phyloP scores from a whole-genome alignment of 2,113 vertebrate genomes.

The Glaucidium brasilianum region DNA sequence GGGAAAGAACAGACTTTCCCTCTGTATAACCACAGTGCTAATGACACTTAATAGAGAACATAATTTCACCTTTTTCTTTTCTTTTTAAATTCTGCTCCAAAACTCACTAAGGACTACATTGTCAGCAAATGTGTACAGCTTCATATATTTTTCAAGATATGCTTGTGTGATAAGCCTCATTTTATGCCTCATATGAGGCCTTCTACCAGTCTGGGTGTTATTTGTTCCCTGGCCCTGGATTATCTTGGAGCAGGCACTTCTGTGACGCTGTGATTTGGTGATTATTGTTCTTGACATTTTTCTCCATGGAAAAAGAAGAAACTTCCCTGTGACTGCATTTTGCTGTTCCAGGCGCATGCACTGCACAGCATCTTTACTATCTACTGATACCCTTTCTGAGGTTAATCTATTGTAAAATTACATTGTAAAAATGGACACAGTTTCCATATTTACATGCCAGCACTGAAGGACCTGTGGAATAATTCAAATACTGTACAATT shows the following conservation, averaged over 20 bases:
- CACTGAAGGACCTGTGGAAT: constrained; percentile 16
- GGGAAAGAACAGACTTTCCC: constrained; percentile 31
- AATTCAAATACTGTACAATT: constrained; percentile 42
- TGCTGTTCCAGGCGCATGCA: constrained; percentile 20
- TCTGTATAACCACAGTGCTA: neutral
- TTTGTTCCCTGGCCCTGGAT: constrained; percentile 8
- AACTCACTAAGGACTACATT: neutral
- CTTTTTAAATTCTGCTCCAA: neutral
- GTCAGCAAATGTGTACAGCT: neutral
- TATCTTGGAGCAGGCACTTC: constrained; percentile 21
- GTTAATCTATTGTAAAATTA: constrained; percentile 78
- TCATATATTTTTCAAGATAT: constrained; percentile 36
- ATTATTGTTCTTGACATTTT: constrained; percentile 57
- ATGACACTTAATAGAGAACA: constrained; percentile 36
- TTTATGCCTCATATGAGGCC: constrained; percentile 16
- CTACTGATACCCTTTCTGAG: constrained; percentile 56
- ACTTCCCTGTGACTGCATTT: constrained; percentile 37
- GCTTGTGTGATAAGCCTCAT: constrained; percentile 22
- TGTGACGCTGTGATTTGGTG: neutral
- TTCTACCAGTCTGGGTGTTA: neutral
- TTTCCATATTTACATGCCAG: constrained; percentile 54
- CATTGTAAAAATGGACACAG: constrained; percentile 67
- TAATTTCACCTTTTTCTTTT: neutral
- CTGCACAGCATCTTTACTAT: constrained; percentile 11
- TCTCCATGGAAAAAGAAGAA: neutral